These are phyloP conservation scores for Cephonodes hylas DNA, from an alignment of 2,888 invertebrate genomes.

Conservation along the genomic window DNA sequence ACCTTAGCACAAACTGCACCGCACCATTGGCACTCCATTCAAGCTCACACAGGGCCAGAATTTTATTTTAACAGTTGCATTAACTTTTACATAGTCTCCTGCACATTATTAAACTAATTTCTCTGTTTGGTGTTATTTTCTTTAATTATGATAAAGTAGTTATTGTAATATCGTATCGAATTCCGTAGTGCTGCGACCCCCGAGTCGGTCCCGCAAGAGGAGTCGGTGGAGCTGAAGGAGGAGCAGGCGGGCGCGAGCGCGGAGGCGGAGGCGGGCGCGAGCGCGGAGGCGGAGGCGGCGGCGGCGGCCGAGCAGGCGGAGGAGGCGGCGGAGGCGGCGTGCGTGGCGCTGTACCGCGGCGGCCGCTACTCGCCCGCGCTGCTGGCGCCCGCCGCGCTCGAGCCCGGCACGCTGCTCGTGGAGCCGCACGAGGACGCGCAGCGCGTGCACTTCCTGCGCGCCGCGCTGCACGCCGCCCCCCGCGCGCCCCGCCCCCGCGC, in stretches of 20 bases:
- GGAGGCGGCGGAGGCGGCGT: constrained; percentile 46
- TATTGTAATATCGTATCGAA: not conserved
- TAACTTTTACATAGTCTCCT: too few species aligned
- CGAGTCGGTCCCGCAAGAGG: not conserved
- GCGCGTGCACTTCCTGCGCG: constrained; percentile 86
- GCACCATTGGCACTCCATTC: too few species aligned
- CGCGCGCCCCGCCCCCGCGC: constrained; percentile 82
- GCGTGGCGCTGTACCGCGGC: constrained; percentile 81
- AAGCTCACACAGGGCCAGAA: too few species aligned
- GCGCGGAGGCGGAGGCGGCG: constrained; percentile 12
- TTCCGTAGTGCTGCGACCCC: not conserved
- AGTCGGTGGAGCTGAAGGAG: constrained; percentile 13
- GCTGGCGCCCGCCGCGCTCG: constrained; percentile 83
- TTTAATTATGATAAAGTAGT: not conserved
- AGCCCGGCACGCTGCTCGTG: constrained; percentile 87
- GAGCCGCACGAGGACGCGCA: constrained; percentile 88
- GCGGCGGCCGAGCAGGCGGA: constrained; percentile 24
- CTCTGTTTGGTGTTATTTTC: too few species aligned
- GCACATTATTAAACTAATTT: too few species aligned
- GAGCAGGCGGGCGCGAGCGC: constrained; percentile 22
- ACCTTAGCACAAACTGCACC: too few species aligned
- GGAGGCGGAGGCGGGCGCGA: constrained; percentile 21
- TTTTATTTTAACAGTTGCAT: too few species aligned
- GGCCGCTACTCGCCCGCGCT: constrained; percentile 93
- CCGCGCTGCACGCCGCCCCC: constrained; percentile 82